Conservation (phyloP, 2,797 vertebrate species). For the Darevskia mixta region DNA sequence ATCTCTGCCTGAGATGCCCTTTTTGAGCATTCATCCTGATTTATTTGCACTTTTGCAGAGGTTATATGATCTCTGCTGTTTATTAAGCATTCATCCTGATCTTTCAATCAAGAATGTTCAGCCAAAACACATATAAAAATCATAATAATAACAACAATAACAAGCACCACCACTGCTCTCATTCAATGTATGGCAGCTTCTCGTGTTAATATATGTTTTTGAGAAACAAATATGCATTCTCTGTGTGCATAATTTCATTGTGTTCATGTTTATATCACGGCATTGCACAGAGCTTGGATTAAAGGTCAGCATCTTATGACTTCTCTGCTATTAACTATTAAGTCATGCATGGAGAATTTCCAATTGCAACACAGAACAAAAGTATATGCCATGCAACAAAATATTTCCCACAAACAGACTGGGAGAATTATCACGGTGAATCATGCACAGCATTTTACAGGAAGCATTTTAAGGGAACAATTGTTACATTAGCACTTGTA, state of each 20-base stretch:
- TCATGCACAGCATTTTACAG: neutral
- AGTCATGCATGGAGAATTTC: neutral
- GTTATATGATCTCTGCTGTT: no score
- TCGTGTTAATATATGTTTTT: neutral
- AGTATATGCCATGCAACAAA: neutral
- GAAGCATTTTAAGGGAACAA: constrained; percentile 3
- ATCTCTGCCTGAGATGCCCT: neutral
- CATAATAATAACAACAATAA: no score
- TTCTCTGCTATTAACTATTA: neutral
- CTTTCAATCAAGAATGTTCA: no score
- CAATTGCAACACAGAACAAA: neutral
- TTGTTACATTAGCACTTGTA: neutral
- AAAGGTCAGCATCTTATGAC: constrained; percentile 11
- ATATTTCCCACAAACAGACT: constrained; percentile 10
- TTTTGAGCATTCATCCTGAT: no score
- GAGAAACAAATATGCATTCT: neutral
- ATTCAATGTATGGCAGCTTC: neutral
- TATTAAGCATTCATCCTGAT: no score
- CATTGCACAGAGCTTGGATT: neutral
- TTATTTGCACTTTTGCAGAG: no score
- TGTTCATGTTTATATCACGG: neutral
- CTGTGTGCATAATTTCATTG: neutral
- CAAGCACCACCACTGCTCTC: no score
- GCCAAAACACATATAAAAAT: no score
- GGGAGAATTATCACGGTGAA: neutral